These are phyloP conservation scores for Antheraea pernyi DNA, from an alignment of 1,140 invertebrate species.

Conservation along the genomic window DNA sequence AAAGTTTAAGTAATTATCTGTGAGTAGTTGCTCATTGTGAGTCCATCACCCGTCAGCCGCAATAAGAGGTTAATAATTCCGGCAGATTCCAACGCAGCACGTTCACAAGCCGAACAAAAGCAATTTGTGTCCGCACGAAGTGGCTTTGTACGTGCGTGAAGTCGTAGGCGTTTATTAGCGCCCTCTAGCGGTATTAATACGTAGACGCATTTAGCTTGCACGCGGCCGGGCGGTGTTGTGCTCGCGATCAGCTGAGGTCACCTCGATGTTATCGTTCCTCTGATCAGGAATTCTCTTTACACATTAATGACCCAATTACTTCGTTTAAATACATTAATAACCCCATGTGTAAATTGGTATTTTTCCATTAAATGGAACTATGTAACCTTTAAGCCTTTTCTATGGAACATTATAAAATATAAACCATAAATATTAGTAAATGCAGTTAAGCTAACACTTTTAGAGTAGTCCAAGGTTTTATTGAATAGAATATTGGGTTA, in stretches of 20 bases:
- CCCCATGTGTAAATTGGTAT: background rate
- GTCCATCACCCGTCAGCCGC: slow-evolving; percentile 58
- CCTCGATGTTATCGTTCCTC: slow-evolving; percentile 43
- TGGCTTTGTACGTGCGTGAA: slow-evolving; percentile 65
- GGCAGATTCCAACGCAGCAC: slow-evolving; percentile 53
- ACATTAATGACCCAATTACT: slow-evolving; percentile 31
- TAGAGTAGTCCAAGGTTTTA: too few relatives aligned
- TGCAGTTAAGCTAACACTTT: too few relatives aligned
- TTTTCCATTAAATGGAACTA: too few relatives aligned
- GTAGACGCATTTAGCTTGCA: slow-evolving; percentile 16
- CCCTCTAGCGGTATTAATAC: slow-evolving; percentile 33
- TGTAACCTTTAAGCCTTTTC: too few relatives aligned
- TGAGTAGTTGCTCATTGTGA: slow-evolving; percentile 55
- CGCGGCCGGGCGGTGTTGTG: slow-evolving; percentile 25
- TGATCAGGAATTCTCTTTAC: slow-evolving; percentile 54
- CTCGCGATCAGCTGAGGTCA: slow-evolving; percentile 54
- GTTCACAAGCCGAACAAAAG: slow-evolving; percentile 66
- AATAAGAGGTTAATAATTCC: slow-evolving; percentile 61
- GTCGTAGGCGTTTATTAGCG: slow-evolving; percentile 70
- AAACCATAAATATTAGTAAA: too few relatives aligned
- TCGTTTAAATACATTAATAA: background rate
- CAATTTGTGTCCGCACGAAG: slow-evolving; percentile 74
- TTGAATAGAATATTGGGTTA: too few relatives aligned
- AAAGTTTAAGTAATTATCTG: slow-evolving; percentile 57
- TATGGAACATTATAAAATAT: too few relatives aligned